A percentile compares a stretch with the other conserved stretches of the same genome.
These are phyloP conservation scores for Xestia c-nigrum DNA, from an alignment of 2,888 invertebrate species.

Conservation along the genomic window DNA sequence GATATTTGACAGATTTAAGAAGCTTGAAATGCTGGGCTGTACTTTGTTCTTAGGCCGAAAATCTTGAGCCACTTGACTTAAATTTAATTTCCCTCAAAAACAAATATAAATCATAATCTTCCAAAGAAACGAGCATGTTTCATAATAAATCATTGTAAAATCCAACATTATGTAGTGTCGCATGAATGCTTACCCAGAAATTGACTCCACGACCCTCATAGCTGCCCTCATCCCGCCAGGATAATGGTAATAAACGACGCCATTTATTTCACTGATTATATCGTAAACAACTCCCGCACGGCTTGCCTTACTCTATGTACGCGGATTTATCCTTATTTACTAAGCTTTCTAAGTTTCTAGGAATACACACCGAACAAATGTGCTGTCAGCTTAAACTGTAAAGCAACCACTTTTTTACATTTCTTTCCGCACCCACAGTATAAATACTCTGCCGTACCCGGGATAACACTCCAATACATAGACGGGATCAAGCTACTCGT, in stretches of 20 bases:
- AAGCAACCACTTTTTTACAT: constrained; percentile 19
- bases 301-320: constrained; percentile 28
- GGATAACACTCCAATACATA: not conserved
- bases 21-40: no score
- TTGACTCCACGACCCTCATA: constrained; percentile 32
- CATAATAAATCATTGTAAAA: constrained; percentile 18
- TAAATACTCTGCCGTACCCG: not conserved
- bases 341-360: constrained; percentile 27
- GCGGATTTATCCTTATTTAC: constrained; percentile 55
- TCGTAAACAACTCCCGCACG: constrained; percentile 48
- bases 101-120: not conserved
- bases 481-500: not conserved
- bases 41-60: not conserved
- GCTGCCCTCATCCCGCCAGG: constrained; percentile 34
- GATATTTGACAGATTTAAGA: no score
- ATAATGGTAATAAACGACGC: constrained; percentile 64
- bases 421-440: not conserved
- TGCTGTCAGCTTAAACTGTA: constrained; percentile 8
- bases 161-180: constrained; percentile 15
- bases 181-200: constrained; percentile 26
- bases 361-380: constrained; percentile 14
- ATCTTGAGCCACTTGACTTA: not conserved
- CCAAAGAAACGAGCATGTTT: not conserved
- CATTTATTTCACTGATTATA: constrained; percentile 66
- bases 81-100: not conserved